Evolutionary conservation across 2,113 vertebrate species (phyloP), one percentile per base, ranked within the genome.

Genomic region (Mola mola): DNA sequence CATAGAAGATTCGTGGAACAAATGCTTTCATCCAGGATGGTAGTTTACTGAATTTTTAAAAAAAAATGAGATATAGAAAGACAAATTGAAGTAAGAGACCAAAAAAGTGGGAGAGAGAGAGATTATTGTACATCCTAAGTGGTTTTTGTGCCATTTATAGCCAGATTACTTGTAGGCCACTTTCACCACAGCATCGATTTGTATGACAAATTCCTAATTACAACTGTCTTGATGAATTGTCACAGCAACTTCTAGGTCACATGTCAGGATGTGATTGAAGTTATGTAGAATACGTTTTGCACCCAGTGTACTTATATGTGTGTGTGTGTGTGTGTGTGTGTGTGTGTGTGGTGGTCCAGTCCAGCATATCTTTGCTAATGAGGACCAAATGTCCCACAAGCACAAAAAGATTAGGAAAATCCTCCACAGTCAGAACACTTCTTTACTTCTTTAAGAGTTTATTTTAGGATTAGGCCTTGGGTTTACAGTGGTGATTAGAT

Each of bases 1-100:
- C 76, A 6, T 93, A 93, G 80, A 93, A 94, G 74, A 90, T 65
- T 49, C 88, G 84, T 0, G 93, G 93, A 21, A 92, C 86, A 64
- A 93, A 91, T 4, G 79, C 59, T 69, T 80, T 90, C 5, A 70
- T 81, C 93, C 93, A 94, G 19, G 81, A 55, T 0, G 93, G 93
- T 25, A 94, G 84, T 81, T 93, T 94, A 63, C 93, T 94, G 75
- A 47, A 75, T 65, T 34, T 0, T 19, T 29, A 70, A 33, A 68
- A 31, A 50, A 21, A 44, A 8, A 31, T 2, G 28, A 52, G 34
- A 46, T 44, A 72, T 31, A 4, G 13, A 46, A 56, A 62, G 4
- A 13, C 21, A 56, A 24, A 72, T 15, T 17, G 52, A 26, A 50
- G 64, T 53, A 67, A 75, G 16, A 5, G 20, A 8, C 24, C 42